phyloP scores from a whole-genome alignment of 2,113 vertebrate genomes.

The Pseudopodoces humilis region DNA sequence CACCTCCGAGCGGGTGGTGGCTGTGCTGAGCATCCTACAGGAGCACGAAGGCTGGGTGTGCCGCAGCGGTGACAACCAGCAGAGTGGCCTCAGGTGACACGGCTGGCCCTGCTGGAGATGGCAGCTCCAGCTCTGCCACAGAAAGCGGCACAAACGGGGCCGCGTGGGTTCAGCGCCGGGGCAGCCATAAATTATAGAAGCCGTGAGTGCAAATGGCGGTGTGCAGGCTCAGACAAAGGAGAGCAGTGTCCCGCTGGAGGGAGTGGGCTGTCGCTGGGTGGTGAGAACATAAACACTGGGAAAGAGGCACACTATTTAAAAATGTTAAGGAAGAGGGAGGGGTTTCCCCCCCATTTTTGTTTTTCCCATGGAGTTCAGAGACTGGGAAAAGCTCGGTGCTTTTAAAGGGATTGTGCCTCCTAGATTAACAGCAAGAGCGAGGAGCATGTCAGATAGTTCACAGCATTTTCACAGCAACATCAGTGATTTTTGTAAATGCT shows the following conservation, averaged over 20 bases:
- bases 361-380: background rate
- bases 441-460: background rate
- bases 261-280: background rate
- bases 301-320: background rate
- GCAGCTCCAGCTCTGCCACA: background rate
- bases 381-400: background rate
- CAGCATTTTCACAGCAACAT: background rate
- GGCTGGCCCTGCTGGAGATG: fast-evolving
- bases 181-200: slow-evolving; percentile 27
- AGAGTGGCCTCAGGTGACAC: fast-evolving
- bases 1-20: background rate
- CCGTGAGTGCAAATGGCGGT: background rate
- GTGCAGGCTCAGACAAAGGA: slow-evolving; percentile 4
- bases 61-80: fast-evolving
- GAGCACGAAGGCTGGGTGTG: fast-evolving
- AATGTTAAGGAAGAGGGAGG: background rate
- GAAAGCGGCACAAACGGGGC: background rate
- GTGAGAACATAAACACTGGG: background rate
- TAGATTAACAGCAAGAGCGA: background rate
- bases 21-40: background rate
- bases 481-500: background rate
- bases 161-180: background rate
- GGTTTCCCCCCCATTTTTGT: background rate
- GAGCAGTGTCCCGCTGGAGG: background rate
- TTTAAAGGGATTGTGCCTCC: background rate